These are phyloP conservation scores for Ladona fulva DNA, from an alignment of 1,140 invertebrate genomes.

Conservation along the genomic window DNA sequence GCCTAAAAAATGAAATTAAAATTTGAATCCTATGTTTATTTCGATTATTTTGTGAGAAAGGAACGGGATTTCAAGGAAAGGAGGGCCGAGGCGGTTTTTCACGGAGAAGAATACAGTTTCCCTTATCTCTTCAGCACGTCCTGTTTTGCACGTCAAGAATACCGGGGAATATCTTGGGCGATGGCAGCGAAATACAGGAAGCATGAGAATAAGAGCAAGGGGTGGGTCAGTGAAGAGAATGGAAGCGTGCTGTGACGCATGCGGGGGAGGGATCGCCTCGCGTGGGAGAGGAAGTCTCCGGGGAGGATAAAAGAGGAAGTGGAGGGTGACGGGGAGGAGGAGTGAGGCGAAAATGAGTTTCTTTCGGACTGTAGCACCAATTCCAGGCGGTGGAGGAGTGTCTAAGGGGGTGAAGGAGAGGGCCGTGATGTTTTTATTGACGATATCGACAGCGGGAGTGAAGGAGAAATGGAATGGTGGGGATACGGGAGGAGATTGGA, in stretches of 20 bases:
- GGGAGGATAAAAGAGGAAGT: neutral
- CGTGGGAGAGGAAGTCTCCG: neutral
- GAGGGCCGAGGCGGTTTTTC: too few relatives aligned
- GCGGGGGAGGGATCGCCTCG: neutral
- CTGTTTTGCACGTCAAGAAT: too few relatives aligned
- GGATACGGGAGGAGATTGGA: neutral
- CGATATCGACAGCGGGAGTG: neutral
- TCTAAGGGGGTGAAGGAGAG: neutral
- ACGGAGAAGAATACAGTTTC: too few relatives aligned
- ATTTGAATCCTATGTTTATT: too few relatives aligned
- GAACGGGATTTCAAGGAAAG: too few relatives aligned
- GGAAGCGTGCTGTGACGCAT: neutral
- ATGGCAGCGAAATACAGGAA: too few relatives aligned
- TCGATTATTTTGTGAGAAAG: too few relatives aligned
- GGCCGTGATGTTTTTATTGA: neutral
- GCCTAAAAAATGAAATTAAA: too few relatives aligned
- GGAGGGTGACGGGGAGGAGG: neutral
- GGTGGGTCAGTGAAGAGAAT: neutral
- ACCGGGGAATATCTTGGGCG: too few relatives aligned
- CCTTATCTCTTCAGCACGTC: too few relatives aligned
- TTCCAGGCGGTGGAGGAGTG: neutral
- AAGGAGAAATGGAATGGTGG: neutral
- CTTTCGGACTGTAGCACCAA: neutral
- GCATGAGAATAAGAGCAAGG: neutral
- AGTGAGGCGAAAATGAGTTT: neutral